A percentile compares a stretch with the other conserved stretches of the same genome.
phyloP scores from a whole-genome alignment of 1,140 invertebrate species.

The Mamestra configurata region DNA sequence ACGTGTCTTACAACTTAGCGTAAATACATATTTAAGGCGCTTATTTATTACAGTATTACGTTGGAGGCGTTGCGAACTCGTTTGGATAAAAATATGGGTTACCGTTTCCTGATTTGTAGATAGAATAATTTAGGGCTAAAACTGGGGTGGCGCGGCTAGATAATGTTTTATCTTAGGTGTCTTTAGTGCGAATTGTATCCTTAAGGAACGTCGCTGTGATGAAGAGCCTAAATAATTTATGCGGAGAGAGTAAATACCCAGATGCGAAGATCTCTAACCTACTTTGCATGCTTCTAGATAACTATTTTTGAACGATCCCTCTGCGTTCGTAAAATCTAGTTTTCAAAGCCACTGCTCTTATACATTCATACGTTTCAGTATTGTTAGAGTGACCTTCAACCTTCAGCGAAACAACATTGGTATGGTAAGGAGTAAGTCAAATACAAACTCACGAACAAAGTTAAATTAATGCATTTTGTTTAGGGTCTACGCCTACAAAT shows the following conservation, averaged over 20 bases:
- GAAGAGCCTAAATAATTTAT: constrained; percentile 34
- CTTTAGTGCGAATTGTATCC: constrained; percentile 22
- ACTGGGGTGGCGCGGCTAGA: not conserved
- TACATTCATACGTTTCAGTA: constrained; percentile 25
- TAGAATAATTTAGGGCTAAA: constrained; percentile 15
- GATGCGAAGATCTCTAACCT: constrained; percentile 29
- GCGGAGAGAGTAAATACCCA: constrained; percentile 31
- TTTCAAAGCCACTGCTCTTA: not conserved
- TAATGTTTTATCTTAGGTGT: constrained; percentile 9
- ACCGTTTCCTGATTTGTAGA: constrained; percentile 10
- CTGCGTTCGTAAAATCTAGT: not conserved
- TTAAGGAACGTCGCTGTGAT: constrained; percentile 7
- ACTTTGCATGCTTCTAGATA: constrained; percentile 25
- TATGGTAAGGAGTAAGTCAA: constrained; percentile 39
- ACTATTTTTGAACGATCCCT: not conserved
- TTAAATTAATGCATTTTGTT: constrained; percentile 52
- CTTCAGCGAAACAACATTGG: not conserved
- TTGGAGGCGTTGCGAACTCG: not conserved
- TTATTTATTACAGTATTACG: constrained; percentile 22
- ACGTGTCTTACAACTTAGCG: constrained; percentile 27
- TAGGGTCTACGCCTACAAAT: constrained; percentile 27
- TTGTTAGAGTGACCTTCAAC: constrained; percentile 18
- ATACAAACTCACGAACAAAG: constrained; percentile 36
- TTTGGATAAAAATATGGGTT: constrained; percentile 33
- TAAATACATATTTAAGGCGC: constrained; percentile 30